These are phyloP conservation scores for Hormaphis cornu DNA, from an alignment of 1,140 invertebrate species.

Conservation along the genomic window DNA sequence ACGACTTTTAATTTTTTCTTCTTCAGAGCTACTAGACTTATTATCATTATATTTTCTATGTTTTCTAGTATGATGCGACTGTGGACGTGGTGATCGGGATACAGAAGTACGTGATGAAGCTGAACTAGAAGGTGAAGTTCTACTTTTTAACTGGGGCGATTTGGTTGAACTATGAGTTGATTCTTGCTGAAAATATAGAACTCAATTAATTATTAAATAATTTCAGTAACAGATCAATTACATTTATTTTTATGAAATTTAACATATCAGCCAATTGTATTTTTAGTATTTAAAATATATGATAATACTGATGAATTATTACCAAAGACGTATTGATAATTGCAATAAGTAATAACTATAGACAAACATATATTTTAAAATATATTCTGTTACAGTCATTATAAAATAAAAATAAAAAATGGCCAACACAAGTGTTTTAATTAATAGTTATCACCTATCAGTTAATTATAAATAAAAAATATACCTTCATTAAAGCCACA, in stretches of 20 bases:
- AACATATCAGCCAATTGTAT: background rate
- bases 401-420: background rate
- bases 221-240: background rate
- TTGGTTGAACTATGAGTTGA: constrained; percentile 18
- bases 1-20: constrained; percentile 34
- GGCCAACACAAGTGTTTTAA: background rate
- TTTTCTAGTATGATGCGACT: background rate
- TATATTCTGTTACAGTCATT: background rate
- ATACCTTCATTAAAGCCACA: constrained; percentile 29
- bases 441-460: constrained; percentile 13
- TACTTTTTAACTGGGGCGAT: background rate
- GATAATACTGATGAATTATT: background rate
- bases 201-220: constrained; percentile 3
- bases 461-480: constrained; percentile 26
- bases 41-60: background rate
- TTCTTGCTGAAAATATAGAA: constrained; percentile 25
- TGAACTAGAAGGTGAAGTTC: constrained; percentile 21
- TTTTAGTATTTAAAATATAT: background rate
- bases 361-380: background rate
- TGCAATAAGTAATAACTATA: background rate
- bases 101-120: background rate
- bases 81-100: background rate
- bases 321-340: background rate
- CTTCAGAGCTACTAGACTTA: constrained; percentile 11
- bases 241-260: background rate